Base-by-base conservation (phyloP, 2,888 invertebrate genomes). In the Maniola hyperantus region DNA sequence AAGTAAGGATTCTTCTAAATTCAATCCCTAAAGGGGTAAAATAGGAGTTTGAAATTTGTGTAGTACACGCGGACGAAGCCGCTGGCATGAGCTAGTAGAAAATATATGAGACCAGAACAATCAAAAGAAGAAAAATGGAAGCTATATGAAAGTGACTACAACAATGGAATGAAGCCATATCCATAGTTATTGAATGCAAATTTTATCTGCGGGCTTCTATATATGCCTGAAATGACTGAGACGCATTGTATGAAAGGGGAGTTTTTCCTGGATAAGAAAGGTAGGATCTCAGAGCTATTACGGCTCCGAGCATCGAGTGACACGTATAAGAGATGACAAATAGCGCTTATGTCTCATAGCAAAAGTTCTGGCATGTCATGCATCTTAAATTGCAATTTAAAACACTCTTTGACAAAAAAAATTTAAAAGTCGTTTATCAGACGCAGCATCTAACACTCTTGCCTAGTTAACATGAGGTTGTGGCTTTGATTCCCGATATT, bases 201-300 rank as follows among this genome's bases (percentile, higher is more conserved):
- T 44, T 26, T 26, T n/a, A 58, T 58, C n/a, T 44, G 5, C 39
- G 57, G 10, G 44, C n/a, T n/a, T 44, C 13, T 58, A 46, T 58
- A 46, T 58, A 26, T 58, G 39, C 20, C 42, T 42, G 57, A 57
- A 44, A 58, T 26, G 42, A 26, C 26, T 26, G 8, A 33, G 36
- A n/a, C n/a, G 58, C 26, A 33, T 58, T 44, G 58, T 55, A 39
- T 55, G 55, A 39, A 58, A 36, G 18, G 46, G 48, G 13, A 33
- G 15, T n/a, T 48, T 60, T 60, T 36, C 26, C 15, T 48, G 59
- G 46, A 60, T 60, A 60, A 60, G 59, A 48, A 44, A 60, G 44
- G 59, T 60, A 48, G 46, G 33, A 48, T 60, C 15, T 60, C 48
- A 15, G 6, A 60, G 59, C 59, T 46, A 34, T 44, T 60, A 48